Conservation (phyloP, 1,140 invertebrate genomes). For the Anthonomus grandis region DNA sequence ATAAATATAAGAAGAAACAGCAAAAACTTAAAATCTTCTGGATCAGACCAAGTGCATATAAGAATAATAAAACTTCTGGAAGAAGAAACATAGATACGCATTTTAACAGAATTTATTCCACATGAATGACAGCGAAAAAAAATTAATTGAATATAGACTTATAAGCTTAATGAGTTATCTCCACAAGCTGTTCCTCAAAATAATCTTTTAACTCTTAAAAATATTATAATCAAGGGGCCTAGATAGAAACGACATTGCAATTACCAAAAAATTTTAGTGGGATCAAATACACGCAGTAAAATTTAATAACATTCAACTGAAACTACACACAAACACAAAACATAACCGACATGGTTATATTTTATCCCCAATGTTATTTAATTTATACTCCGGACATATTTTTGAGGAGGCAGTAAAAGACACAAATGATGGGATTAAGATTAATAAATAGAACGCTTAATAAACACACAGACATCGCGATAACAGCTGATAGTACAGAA, state of each 20-base stretch:
- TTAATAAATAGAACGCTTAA: no score
- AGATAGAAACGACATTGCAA: no score
- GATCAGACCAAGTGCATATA: slow-evolving; percentile 4
- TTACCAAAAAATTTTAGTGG: not conserved
- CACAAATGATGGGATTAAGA: no score
- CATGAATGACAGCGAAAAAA: not conserved
- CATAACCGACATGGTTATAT: not conserved
- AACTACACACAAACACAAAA: not conserved
- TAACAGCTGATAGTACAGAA: no score
- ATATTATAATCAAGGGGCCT: not conserved
- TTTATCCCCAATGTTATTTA: no score
- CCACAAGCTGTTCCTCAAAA: not conserved
- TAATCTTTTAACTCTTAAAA: not conserved
- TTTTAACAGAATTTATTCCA: not conserved
- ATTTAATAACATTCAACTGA: no score
- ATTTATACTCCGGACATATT: no score
- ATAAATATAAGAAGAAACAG: no score
- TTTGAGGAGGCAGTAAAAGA: no score
- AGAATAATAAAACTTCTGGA: slow-evolving; percentile 11
- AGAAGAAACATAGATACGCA: slow-evolving; percentile 1
- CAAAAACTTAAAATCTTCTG: slow-evolving; percentile 4
- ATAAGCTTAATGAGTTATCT: not conserved
- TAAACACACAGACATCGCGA: no score
- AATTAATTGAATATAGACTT: no score
- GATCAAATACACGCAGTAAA: no score